Conservation (phyloP, 2,113 vertebrate genomes). For the Ciconia boyciana region DNA sequence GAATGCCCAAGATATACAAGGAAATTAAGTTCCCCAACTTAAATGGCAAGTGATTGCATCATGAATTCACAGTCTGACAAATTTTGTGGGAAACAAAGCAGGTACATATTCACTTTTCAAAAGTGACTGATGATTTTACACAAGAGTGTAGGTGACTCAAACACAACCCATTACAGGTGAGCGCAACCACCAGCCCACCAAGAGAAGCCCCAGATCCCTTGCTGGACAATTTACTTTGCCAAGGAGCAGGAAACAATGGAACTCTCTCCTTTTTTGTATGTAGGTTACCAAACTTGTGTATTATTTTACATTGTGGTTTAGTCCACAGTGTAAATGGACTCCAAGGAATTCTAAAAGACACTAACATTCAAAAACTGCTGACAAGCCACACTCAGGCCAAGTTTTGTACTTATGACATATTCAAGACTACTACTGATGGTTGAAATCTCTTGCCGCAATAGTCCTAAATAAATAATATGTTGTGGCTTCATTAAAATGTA, state of each 20-base stretch:
- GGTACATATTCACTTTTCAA: neutral
- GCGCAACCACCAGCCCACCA: neutral
- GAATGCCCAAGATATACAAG: neutral
- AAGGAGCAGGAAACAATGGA: neutral
- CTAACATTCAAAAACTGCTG: neutral
- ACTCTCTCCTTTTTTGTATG: neutral
- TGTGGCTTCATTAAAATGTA: constrained; percentile 44
- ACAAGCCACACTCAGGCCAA: neutral
- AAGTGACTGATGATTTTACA: neutral
- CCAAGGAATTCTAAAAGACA: constrained; percentile 1
- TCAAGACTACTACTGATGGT: neutral
- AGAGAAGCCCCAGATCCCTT: neutral
- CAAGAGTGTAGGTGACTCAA: neutral
- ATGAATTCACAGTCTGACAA: neutral
- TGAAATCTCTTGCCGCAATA: neutral
- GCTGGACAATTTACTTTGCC: neutral
- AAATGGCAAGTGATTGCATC: neutral
- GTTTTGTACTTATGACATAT: neutral
- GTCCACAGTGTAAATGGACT: neutral
- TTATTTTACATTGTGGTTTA: neutral
- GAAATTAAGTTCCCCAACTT: neutral
- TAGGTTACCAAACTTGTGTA: neutral
- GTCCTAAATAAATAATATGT: neutral
- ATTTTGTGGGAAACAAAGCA: neutral
- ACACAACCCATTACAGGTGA: neutral